Evolutionary conservation across 1,140 invertebrate species (phyloP).

Genomic region (Phocides pigmalion): DNA sequence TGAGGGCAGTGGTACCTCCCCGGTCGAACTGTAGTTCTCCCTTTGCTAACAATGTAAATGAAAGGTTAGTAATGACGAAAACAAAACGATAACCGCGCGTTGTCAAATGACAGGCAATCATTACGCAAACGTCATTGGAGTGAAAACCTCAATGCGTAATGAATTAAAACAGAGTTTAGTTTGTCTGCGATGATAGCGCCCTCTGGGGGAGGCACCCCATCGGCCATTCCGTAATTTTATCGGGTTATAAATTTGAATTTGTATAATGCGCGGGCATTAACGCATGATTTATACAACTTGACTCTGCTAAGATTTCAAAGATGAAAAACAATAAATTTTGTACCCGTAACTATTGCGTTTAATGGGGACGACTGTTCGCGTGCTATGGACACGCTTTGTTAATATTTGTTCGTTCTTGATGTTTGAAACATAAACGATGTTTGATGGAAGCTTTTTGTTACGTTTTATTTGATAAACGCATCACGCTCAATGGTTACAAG

Average conservation of each 20-base stretch:
- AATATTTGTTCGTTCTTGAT: neutral
- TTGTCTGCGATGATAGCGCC: conserved; percentile 57
- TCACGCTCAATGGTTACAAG: no score
- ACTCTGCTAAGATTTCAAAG: conserved; percentile 82
- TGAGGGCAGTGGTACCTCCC: no score
- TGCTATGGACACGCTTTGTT: conserved; percentile 48
- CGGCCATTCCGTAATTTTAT: conserved; percentile 83
- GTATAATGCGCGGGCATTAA: conserved; percentile 82
- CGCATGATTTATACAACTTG: conserved; percentile 83
- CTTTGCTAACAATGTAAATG: no score
- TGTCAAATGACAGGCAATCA: conserved; percentile 26
- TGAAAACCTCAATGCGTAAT: conserved; percentile 53
- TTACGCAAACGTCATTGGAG: conserved; percentile 1
- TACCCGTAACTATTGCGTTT: conserved; percentile 80
- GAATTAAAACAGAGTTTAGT: conserved; percentile 74
- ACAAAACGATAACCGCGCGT: neutral
- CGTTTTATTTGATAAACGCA: no score
- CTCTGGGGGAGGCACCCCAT: conserved; percentile 59
- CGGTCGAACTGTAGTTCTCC: no score
- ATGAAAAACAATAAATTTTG: conserved; percentile 83
- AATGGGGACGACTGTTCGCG: conserved; percentile 55
- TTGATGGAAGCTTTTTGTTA: no score
- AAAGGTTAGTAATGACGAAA: neutral
- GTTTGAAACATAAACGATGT: neutral
- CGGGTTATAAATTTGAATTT: conserved; percentile 84